A percentile compares a stretch with the other conserved stretches of the same genome.
phyloP scores from a whole-genome alignment of 2,113 vertebrate genomes.

The Stictonetta naevosa region DNA sequence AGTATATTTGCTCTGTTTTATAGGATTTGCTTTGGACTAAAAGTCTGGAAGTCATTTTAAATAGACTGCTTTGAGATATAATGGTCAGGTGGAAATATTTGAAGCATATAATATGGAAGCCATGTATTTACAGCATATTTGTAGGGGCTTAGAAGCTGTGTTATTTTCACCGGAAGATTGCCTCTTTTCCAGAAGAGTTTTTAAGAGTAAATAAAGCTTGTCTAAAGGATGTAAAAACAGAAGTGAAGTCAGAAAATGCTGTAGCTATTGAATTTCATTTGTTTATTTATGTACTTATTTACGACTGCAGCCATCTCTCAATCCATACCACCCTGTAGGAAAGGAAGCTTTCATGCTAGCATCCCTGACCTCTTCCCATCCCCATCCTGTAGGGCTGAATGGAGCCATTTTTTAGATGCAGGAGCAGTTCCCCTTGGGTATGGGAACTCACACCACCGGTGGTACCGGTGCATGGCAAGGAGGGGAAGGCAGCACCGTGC shows the following conservation, averaged over 20 bases:
- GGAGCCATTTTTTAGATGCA: neutral
- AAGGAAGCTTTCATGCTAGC: neutral
- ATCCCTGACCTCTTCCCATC: neutral
- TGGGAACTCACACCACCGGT: neutral
- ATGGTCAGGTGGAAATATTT: slow-evolving; percentile 46
- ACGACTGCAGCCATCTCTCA: neutral
- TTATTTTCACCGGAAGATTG: neutral
- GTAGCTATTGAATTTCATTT: neutral
- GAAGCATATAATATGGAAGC: neutral
- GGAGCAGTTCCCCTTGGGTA: neutral
- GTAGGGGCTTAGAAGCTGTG: neutral
- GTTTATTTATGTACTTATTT: neutral
- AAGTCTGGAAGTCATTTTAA: slow-evolving; percentile 44
- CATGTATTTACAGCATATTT: neutral
- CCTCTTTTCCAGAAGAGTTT: neutral
- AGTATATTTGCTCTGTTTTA: slow-evolving; percentile 48
- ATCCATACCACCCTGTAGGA: neutral
- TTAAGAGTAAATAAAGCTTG: neutral
- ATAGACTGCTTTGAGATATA: slow-evolving; percentile 38
- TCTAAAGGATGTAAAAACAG: neutral
- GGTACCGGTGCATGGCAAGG: fast-evolving
- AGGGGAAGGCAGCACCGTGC: neutral
- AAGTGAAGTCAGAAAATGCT: neutral
- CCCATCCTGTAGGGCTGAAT: neutral
- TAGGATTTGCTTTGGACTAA: slow-evolving; percentile 51